Evolutionary conservation across 2,797 vertebrate genomes (phyloP), one percentile per base, ranked within the genome.

Genomic region (Apogon talboti): DNA sequence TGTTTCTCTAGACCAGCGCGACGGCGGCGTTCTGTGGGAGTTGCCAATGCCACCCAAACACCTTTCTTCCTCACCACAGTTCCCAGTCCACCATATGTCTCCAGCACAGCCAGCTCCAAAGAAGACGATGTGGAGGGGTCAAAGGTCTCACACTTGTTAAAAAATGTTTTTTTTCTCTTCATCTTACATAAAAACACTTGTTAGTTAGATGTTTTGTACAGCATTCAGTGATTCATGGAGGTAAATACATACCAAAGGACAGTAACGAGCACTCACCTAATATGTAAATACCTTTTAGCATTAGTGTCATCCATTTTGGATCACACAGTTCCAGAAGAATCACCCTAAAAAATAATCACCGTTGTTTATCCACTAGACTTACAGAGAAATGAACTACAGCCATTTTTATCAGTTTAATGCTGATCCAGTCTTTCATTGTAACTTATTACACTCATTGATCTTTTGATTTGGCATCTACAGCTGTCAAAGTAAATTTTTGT

Each of bases 21-120:
- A 5, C 94, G 96, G 0, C 93, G 96, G 9, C 96, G 96, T 53
- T 95, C 97, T 0, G 90, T 94, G 24, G 93, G 94, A 0, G 74
- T 93, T 2, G 94, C 92, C 3, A 98, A 98, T 0, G 70, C 88
- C 84, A 97, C 95, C 0, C 56, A 78, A 5, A 21, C 38, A 3
- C 70, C 86, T 7, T 71, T 84, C 11, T 74, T 89, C 1, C 87
- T 93, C 7, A 93, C 94, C 1, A 59, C 89, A 0, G 67, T 84
- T 0, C 72, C 89, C 19, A 78, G 78, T 37, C 72, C 90, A 14
- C 66, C 38, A 5, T 93, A 92, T 4, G 68, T 57, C 0, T 93
- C 94, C 2, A 92, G 87, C 2, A 93, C 91, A 0, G 66, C 73
- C 33, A 46, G 44, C 7, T 8, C 86, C 47, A 14, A 89, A 71